These are phyloP conservation scores for Aphidoletes aphidimyza DNA, from an alignment of 2,888 invertebrate species.

Conservation along the genomic window DNA sequence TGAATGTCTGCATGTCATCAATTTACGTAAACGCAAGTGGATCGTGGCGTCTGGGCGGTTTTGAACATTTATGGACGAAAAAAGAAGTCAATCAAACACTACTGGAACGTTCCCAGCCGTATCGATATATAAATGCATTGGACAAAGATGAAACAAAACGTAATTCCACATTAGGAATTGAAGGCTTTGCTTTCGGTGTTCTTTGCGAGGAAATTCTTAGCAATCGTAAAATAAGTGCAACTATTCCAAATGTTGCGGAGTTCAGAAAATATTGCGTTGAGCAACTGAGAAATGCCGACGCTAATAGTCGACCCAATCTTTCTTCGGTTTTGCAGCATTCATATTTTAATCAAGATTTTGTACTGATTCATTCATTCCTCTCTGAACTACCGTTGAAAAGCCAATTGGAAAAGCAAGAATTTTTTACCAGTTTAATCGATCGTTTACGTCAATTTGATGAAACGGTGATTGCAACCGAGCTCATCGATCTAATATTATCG, in stretches of 20 bases:
- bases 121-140: slow-evolving; percentile 78
- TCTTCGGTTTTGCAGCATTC: slow-evolving; percentile 75
- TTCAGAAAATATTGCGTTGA: slow-evolving; percentile 78
- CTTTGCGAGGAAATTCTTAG: slow-evolving; percentile 80
- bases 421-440: slow-evolving; percentile 78
- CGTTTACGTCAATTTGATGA: slow-evolving; percentile 80
- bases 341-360: slow-evolving; percentile 87
- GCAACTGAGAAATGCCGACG: slow-evolving; percentile 74
- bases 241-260: slow-evolving; percentile 75
- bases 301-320: slow-evolving; percentile 75
- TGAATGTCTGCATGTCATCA: slow-evolving; percentile 82
- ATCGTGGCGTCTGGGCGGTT: slow-evolving; percentile 86
- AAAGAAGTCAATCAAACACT: slow-evolving; percentile 74
- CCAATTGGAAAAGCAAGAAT: slow-evolving; percentile 79
- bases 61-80: slow-evolving; percentile 81
- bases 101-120: slow-evolving; percentile 74
- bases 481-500: slow-evolving; percentile 81
- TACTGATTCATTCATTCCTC: slow-evolving; percentile 83
- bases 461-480: slow-evolving; percentile 82
- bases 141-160: slow-evolving; percentile 74
- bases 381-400: slow-evolving; percentile 83
- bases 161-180: slow-evolving; percentile 71
- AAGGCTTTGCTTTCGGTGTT: slow-evolving; percentile 81
- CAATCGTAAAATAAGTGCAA: slow-evolving; percentile 71
- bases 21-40: slow-evolving; percentile 83